phyloP scores from a whole-genome alignment of 2,888 invertebrate genomes.

The Aquatica leii region DNA sequence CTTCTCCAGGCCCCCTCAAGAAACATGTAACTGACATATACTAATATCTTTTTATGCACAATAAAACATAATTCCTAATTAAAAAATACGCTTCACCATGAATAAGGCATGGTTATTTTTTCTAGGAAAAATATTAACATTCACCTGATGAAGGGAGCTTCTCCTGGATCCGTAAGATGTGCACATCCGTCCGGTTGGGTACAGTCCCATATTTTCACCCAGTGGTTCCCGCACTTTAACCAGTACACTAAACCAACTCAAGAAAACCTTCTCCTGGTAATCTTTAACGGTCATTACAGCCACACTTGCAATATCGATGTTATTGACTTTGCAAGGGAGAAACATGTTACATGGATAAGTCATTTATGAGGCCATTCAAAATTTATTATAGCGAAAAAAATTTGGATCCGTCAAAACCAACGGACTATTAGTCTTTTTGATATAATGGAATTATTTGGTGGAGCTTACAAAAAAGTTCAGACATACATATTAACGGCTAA shows the following conservation, averaged over 20 bases:
- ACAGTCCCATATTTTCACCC: slow-evolving; percentile 34
- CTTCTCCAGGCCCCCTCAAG: too few species aligned
- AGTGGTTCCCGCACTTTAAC: slow-evolving; percentile 40
- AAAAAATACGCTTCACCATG: too few species aligned
- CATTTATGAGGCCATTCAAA: slow-evolving; percentile 53
- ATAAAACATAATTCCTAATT: too few species aligned
- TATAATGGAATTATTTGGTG: slow-evolving; percentile 39
- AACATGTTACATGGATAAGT: slow-evolving; percentile 51
- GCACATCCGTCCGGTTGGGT: slow-evolving; percentile 40
- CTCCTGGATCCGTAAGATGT: slow-evolving; percentile 44
- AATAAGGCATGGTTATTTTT: too few species aligned
- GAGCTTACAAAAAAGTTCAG: slow-evolving; percentile 43
- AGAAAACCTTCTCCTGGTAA: slow-evolving; percentile 39
- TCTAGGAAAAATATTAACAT: slow-evolving; percentile 48
- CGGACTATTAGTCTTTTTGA: slow-evolving; percentile 36
- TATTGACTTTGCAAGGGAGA: slow-evolving; percentile 49
- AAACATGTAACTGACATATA: too few species aligned
- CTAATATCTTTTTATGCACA: too few species aligned
- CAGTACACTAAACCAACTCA: slow-evolving; percentile 28
- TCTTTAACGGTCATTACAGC: slow-evolving; percentile 47
- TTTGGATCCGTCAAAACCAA: slow-evolving; percentile 46
- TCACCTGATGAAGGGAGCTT: slow-evolving; percentile 48
- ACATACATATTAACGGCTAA: too few species aligned
- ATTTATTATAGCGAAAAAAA: slow-evolving; percentile 49
- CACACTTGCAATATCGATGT: slow-evolving; percentile 51